Evolutionary conservation across 2,797 vertebrate species (phyloP).

Genomic region (Lepilemur ruficaudatus): DNA sequence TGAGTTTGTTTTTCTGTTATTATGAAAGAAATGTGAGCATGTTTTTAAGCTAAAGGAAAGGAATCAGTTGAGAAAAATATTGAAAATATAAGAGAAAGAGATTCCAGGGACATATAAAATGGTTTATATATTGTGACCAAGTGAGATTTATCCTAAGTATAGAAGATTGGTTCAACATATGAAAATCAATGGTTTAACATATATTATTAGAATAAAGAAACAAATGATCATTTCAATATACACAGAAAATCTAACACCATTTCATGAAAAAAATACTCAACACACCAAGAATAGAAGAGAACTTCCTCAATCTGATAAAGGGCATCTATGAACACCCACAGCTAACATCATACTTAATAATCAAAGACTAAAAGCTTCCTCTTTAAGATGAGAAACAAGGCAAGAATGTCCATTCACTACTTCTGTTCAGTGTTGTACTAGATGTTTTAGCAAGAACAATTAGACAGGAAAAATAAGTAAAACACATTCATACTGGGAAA

Average conservation of each 20-base stretch:
- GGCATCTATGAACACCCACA: background rate
- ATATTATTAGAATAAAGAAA: background rate
- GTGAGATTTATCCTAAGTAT: background rate
- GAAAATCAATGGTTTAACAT: background rate
- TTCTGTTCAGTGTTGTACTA: background rate
- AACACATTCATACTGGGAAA: background rate
- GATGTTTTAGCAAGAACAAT: background rate
- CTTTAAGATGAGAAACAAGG: background rate
- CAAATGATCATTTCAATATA: background rate
- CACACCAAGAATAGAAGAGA: background rate
- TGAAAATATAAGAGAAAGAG: background rate
- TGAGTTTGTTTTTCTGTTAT: background rate
- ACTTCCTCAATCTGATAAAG: background rate
- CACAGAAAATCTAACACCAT: background rate
- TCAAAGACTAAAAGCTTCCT: background rate
- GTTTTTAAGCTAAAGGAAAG: background rate
- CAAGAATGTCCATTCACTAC: background rate
- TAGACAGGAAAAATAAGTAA: slow-evolving; percentile 4
- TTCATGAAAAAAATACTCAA: background rate
- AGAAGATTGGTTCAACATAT: background rate
- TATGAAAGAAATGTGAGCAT: background rate
- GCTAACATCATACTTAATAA: background rate
- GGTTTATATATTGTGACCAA: background rate
- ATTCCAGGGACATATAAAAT: background rate
- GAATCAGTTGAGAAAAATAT: background rate